A percentile compares a stretch with the other conserved stretches of the same genome.
These are phyloP conservation scores for Progne subis DNA, from an alignment of 2,113 vertebrate genomes.

Conservation along the genomic window DNA sequence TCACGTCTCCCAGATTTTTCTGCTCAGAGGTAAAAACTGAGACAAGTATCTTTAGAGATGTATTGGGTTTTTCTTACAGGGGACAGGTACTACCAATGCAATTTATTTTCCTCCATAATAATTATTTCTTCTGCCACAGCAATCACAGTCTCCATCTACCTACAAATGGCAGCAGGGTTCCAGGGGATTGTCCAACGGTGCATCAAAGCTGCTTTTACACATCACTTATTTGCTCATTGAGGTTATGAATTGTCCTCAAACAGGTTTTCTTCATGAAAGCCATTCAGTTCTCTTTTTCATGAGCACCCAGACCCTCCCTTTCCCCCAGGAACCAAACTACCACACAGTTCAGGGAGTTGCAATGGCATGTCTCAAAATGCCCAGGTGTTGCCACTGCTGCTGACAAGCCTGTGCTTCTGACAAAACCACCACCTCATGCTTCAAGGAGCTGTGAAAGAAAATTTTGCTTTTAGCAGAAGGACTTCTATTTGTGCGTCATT, in stretches of 20 bases:
- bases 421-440: background rate
- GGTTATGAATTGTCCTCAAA: background rate
- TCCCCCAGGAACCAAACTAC: background rate
- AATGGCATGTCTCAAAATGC: background rate
- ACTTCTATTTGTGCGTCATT: background rate
- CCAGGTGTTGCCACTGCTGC: fast-evolving
- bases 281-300: background rate
- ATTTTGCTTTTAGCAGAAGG: background rate
- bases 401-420: background rate
- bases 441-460: background rate
- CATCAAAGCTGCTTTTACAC: background rate
- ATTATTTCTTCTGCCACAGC: background rate
- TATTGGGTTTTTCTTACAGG: background rate
- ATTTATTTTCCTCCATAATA: background rate
- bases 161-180: background rate
- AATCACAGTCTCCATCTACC: background rate
- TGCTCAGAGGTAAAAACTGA: background rate
- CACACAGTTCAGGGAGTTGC: background rate
- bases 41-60: background rate
- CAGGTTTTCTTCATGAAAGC: background rate
- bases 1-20: background rate
- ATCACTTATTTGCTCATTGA: fast-evolving
- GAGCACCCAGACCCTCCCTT: background rate
- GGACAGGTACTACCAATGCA: background rate
- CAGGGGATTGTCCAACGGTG: background rate